Percentiles rank a stretch among this genome's conserved stretches.
Evolutionary conservation across 2,888 invertebrate species (phyloP).

Genomic region (Eutolmus rufibarbis): DNA sequence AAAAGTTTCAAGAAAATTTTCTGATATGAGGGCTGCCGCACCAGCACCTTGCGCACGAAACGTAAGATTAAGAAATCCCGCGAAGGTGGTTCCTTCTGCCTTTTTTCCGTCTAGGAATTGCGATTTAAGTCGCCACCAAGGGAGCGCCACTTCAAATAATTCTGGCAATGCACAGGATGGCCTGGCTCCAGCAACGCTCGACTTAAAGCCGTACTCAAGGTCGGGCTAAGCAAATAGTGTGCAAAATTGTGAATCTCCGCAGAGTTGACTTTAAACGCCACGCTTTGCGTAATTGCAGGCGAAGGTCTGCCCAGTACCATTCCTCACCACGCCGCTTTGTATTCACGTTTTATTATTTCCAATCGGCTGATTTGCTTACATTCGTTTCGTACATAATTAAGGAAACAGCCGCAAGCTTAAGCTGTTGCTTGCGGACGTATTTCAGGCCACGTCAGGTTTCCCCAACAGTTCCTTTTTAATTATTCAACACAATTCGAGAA

Average conservation of each 20-base stretch:
- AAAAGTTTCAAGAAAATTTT: background rate
- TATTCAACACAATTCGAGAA: background rate
- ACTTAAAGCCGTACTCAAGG: background rate
- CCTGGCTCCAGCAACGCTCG: background rate
- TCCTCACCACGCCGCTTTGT: background rate
- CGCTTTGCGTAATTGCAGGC: background rate
- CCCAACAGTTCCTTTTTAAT: background rate
- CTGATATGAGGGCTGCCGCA: background rate
- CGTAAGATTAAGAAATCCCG: background rate
- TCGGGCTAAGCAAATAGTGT: background rate
- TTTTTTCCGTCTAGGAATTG: background rate
- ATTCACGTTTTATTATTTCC: background rate
- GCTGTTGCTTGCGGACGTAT: background rate
- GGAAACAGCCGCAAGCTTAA: background rate
- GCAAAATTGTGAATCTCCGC: too few relatives aligned
- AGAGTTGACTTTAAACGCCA: background rate
- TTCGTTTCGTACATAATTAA: conserved; percentile 2
- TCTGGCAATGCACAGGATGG: background rate
- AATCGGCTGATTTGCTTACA: background rate
- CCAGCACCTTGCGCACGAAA: background rate
- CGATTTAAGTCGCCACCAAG: background rate
- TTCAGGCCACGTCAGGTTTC: background rate
- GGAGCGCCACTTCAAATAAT: background rate
- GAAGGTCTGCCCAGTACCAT: background rate
- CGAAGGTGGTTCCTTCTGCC: background rate